phyloP scores from a whole-genome alignment of 2,888 invertebrate species.

The Drosophila barbarae region DNA sequence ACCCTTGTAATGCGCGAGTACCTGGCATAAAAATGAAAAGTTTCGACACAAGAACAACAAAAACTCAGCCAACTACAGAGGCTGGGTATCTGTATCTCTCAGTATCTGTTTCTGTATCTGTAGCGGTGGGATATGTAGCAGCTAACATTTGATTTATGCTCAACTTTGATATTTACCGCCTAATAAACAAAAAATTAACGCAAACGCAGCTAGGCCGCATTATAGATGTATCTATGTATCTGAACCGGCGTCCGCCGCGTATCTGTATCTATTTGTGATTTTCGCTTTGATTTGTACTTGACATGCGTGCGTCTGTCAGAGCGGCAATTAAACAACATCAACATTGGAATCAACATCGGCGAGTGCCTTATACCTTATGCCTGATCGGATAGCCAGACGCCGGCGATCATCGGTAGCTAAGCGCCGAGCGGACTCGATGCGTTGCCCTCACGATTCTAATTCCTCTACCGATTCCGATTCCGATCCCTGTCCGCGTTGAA shows the following conservation, averaged over 20 bases:
- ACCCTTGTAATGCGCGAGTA: conserved; percentile 3
- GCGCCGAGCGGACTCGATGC: conserved; percentile 8
- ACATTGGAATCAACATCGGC: conserved; percentile 15
- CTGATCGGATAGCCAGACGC: conserved; percentile 25
- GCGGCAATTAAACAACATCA: conserved; percentile 71
- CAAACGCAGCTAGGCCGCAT: conserved; percentile 57
- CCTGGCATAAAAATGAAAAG: conserved; percentile 41
- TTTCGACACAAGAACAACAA: conserved; percentile 44
- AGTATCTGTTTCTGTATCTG: conserved; percentile 22
- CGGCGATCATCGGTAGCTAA: conserved; percentile 6
- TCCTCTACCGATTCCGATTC: neutral
- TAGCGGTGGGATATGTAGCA: conserved; percentile 39
- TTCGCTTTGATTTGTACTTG: conserved; percentile 64
- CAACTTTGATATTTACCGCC: conserved; percentile 74
- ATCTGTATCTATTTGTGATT: conserved; percentile 51
- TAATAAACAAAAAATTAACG: conserved; percentile 74
- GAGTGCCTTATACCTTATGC: conserved; percentile 36
- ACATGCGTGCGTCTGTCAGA: conserved; percentile 69
- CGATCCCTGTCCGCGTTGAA: conserved; percentile 53
- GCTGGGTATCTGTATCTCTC: conserved; percentile 21
- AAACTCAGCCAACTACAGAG: conserved; percentile 12
- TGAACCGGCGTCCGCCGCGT: conserved; percentile 37
- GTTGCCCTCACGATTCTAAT: neutral
- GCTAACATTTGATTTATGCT: conserved; percentile 70
- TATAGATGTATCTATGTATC: conserved; percentile 31